phyloP scores from a whole-genome alignment of 2,888 invertebrate species.

The Sinelater perroti region DNA sequence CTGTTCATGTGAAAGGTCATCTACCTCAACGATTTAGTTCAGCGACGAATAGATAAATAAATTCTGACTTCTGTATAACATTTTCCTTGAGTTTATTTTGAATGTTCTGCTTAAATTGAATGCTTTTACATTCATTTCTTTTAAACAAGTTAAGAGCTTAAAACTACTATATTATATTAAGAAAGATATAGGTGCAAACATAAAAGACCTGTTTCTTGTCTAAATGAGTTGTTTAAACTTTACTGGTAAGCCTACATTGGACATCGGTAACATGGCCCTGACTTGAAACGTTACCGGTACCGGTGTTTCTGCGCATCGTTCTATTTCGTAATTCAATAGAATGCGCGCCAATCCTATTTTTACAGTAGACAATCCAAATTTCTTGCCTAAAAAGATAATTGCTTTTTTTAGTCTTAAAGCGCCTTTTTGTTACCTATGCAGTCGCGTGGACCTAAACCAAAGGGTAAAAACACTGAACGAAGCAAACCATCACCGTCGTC shows the following conservation, averaged over 20 bases:
- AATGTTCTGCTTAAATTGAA: too few species aligned
- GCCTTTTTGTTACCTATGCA: constrained; percentile 27
- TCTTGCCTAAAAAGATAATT: constrained; percentile 33
- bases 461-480: constrained; percentile 18
- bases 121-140: too few species aligned
- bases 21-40: too few species aligned
- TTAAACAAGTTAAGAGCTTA: too few species aligned
- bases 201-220: too few species aligned
- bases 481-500: constrained; percentile 37
- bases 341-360: constrained; percentile 38
- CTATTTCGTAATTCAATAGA: constrained; percentile 33
- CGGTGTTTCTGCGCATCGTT: constrained; percentile 26
- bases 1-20: too few species aligned
- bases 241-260: constrained; percentile 27
- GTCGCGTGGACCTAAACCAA: constrained; percentile 30
- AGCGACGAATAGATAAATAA: too few species aligned
- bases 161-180: too few species aligned
- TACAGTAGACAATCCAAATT: constrained; percentile 38
- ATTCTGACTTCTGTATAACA: too few species aligned
- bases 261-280: constrained; percentile 26
- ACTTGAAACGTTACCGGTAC: constrained; percentile 22
- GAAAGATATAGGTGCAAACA: too few species aligned
- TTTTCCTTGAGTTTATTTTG: too few species aligned
- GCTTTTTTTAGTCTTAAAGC: not conserved
- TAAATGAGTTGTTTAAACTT: constrained; percentile 32